phyloP scores from a whole-genome alignment of 2,797 vertebrate species.

The Hippopotamyrus pictus region DNA sequence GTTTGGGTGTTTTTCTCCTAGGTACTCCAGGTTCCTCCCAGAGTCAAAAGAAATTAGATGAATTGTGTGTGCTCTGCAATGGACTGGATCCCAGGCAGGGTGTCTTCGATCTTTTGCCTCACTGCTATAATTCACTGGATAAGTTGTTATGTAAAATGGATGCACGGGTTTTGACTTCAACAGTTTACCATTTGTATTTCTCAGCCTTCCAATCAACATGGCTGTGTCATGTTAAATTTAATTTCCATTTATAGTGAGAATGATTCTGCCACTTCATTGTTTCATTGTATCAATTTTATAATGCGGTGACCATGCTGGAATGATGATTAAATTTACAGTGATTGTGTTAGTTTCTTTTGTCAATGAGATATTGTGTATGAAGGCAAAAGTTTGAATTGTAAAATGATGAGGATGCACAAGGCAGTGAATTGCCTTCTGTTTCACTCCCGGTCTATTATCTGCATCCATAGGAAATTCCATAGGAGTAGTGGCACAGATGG shows the following conservation, averaged over 20 bases:
- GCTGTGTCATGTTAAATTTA: neutral
- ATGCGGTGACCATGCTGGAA: neutral
- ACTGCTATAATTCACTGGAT: neutral
- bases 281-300: neutral
- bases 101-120: neutral
- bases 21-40: neutral
- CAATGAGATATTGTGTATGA: neutral
- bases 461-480: neutral
- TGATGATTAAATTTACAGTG: neutral
- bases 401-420: neutral
- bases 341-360: neutral
- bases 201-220: neutral
- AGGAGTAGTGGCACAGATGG: neutral
- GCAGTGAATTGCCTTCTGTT: neutral
- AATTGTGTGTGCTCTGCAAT: neutral
- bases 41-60: neutral
- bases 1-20: neutral
- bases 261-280: neutral
- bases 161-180: neutral
- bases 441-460: neutral
- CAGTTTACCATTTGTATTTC: constrained; percentile 1
- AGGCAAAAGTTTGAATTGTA: neutral
- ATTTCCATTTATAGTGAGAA: neutral
- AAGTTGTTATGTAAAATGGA: neutral
- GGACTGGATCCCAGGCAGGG: neutral